Conservation (phyloP, 2,888 invertebrate species). For the Lasius platythorax region DNA sequence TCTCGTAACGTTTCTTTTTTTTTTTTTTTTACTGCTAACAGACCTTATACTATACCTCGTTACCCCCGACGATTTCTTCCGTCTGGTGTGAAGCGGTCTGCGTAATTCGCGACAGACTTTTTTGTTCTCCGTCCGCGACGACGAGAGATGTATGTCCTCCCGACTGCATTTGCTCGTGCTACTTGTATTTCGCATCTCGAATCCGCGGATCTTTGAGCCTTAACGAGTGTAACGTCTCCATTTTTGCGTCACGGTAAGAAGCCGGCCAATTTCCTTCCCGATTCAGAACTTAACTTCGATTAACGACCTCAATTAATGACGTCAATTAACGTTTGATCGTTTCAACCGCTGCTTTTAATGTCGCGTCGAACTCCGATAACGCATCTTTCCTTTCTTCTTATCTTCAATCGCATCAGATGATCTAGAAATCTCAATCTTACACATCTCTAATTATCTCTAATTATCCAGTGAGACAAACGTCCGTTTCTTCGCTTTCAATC, state of each 20-base stretch:
- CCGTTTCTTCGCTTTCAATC: not conserved
- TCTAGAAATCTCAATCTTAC: slow-evolving; percentile 13
- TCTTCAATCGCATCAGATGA: not conserved
- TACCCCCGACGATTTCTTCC: slow-evolving; percentile 62
- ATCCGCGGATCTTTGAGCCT: slow-evolving; percentile 32
- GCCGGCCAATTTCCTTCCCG: slow-evolving; percentile 13
- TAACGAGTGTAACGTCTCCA: slow-evolving; percentile 49
- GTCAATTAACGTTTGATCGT: slow-evolving; percentile 14
- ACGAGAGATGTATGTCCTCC: slow-evolving; percentile 41
- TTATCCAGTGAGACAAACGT: not conserved
- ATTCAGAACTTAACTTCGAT: slow-evolving; percentile 3
- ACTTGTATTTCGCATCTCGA: slow-evolving; percentile 38
- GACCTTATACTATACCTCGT: slow-evolving; percentile 65
- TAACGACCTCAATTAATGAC: slow-evolving; percentile 32
- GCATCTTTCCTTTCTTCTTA: not conserved
- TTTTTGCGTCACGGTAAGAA: slow-evolving; percentile 32
- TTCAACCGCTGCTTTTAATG: not conserved
- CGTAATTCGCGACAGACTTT: slow-evolving; percentile 62
- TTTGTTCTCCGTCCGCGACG: slow-evolving; percentile 37
- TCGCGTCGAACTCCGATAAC: not conserved
- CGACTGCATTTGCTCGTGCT: slow-evolving; percentile 27
- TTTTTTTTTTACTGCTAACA: slow-evolving; percentile 45
- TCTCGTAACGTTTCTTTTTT: slow-evolving; percentile 37
- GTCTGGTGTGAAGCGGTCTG: slow-evolving; percentile 53
- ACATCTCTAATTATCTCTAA: slow-evolving; percentile 16